A percentile compares a stretch with the other conserved stretches of the same genome.
Conservation (phyloP, 2,888 invertebrate genomes). For the Chirona hameri region DNA sequence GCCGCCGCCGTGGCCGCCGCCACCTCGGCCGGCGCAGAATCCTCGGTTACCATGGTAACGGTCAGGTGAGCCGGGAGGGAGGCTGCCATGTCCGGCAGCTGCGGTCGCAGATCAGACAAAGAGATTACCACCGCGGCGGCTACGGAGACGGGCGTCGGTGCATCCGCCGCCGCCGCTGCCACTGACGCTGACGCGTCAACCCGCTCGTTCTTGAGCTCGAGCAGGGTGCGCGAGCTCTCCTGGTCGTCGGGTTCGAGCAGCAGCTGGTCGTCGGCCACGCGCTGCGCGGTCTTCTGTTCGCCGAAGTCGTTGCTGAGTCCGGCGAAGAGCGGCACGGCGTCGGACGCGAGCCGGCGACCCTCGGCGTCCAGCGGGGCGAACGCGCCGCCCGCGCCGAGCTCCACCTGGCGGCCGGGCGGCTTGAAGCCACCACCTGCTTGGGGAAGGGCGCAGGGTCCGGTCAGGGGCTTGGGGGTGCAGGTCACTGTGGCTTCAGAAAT, state of each 20-base stretch:
- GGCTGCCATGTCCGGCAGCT: neutral
- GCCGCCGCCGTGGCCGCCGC: neutral
- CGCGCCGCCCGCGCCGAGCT: neutral
- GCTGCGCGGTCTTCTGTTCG: neutral
- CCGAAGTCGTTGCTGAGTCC: constrained; percentile 24
- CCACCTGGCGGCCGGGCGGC: neutral
- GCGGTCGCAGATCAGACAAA: neutral
- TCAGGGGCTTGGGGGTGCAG: neutral
- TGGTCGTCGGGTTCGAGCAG: neutral
- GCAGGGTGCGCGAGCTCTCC: neutral
- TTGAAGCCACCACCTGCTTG: neutral
- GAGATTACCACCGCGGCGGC: neutral
- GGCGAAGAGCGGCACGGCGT: constrained; percentile 23
- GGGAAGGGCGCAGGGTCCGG: neutral
- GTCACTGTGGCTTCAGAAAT: no score
- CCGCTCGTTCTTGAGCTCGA: constrained; percentile 5
- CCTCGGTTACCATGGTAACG: constrained; percentile 11
- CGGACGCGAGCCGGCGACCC: neutral
- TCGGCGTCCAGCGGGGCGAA: neutral
- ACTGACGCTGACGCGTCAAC: neutral
- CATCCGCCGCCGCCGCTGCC: neutral
- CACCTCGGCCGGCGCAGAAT: neutral
- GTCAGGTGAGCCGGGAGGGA: neutral
- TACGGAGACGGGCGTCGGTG: neutral
- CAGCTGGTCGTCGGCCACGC: constrained; percentile 3